Evolutionary conservation across 64 coral and sea anemone genomes (phyloP), one percentile per base, ranked within the genome.

Genomic region (Astreopora myriophthalma): DNA sequence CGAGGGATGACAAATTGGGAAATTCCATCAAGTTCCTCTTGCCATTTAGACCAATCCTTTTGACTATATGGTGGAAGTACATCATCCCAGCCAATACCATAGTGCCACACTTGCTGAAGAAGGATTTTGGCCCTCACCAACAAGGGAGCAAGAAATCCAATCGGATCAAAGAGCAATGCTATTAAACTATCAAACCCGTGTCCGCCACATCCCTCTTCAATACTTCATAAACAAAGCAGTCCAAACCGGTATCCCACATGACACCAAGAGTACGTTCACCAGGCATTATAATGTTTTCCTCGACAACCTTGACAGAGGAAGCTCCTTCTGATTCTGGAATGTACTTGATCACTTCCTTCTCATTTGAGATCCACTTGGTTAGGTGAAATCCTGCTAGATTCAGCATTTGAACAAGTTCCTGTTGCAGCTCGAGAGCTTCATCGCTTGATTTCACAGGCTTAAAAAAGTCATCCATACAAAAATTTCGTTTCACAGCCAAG

Each of bases 401-500:
- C 19, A 84, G 49, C 79, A 65, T 24, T 37, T 32, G 16, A 31
- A 25, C 79, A 30, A 84, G 22, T 61, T 64, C 6, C 32, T 34
- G 20, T 84, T 84, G 79, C 26, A 84, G 49, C 40, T 74, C 19
- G 14, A 74, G 16, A 40, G 35, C 19, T 42, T 84, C 16, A 32
- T 60, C 49, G 17, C 3, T 74, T n/a, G 34, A 39, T 74, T 40
- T 42, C 34, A 84, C 49, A 0, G 79, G 64, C 29, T 65, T 83
- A 17, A 58, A 83, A n/a, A n/a, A n/a, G n/a, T 84, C 79, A 34
- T 84, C 52, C 79, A 84, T 84, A 32, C 38, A 64, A 28, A 84
- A 65, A 19, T 63, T 63, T 84, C 79, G 51, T 8, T 37, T 84
- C 1, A 84, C 79, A 19, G 57, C 79, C 1, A 63, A 17, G 14